A percentile compares a stretch with the other conserved stretches of the same genome.
phyloP scores from a whole-genome alignment of 2,113 vertebrate genomes.

The Brachypodius melanocephalos region DNA sequence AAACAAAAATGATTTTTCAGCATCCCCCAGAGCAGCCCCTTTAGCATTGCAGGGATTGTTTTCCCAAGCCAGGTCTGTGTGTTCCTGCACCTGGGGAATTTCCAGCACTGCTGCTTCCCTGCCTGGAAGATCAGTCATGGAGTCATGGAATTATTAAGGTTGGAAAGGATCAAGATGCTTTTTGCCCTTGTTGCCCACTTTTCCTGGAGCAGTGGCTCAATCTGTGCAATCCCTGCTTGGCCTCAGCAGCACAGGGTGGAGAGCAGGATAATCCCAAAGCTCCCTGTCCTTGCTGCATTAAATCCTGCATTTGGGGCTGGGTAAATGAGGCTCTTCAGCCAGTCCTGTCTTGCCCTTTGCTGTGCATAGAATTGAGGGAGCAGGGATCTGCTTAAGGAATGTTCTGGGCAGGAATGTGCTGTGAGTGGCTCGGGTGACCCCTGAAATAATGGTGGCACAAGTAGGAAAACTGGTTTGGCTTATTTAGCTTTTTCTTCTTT shows the following conservation, averaged over 20 bases:
- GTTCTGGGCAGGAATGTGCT: neutral
- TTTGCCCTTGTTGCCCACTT: neutral
- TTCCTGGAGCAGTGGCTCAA: neutral
- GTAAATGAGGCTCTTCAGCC: neutral
- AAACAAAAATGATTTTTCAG: neutral
- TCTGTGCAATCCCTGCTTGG: neutral
- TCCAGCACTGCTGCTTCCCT: neutral
- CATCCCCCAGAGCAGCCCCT: neutral
- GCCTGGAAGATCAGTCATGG: neutral
- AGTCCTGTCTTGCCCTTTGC: neutral
- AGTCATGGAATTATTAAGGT: neutral
- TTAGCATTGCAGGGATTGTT: neutral
- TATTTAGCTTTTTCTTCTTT: neutral
- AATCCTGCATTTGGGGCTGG: neutral
- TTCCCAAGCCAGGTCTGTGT: neutral
- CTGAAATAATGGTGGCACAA: neutral
- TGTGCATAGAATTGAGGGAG: neutral
- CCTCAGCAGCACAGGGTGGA: neutral
- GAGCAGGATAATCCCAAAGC: neutral
- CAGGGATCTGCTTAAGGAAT: neutral
- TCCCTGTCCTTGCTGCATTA: neutral
- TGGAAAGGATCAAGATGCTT: neutral
- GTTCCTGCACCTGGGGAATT: fast-evolving
- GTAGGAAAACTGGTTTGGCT: neutral
- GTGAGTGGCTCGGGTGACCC: fast-evolving